Percentiles rank a stretch among this genome's conserved stretches.
Conservation (phyloP, 2,888 invertebrate species). For the Lasioglossum villosulum region DNA sequence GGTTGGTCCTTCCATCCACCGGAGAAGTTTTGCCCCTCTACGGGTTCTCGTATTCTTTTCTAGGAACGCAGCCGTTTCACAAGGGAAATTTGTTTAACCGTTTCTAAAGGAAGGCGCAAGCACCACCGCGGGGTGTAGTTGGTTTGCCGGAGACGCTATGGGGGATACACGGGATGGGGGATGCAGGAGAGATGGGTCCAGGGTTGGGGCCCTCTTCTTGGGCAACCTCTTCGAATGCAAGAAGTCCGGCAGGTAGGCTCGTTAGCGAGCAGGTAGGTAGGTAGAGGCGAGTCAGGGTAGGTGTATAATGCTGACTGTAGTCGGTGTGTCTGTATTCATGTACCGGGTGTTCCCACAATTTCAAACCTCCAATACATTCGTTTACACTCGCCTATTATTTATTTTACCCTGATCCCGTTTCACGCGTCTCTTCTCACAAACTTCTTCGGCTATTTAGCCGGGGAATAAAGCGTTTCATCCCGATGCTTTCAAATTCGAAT, state of each 20-base stretch:
- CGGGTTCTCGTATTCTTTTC: constrained; percentile 59
- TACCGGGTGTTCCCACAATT: constrained; percentile 78
- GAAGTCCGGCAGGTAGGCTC: constrained; percentile 84
- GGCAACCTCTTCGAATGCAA: constrained; percentile 80
- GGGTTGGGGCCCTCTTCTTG: constrained; percentile 65
- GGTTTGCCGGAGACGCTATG: constrained; percentile 58
- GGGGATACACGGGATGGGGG: constrained; percentile 37
- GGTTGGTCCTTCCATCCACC: too few species aligned
- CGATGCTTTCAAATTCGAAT: too few species aligned
- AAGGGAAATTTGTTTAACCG: constrained; percentile 80
- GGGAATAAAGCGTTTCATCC: too few species aligned
- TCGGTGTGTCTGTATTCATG: constrained; percentile 76
- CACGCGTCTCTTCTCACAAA: not conserved
- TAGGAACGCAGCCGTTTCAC: constrained; percentile 76
- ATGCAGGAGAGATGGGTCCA: constrained; percentile 57
- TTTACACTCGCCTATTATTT: not conserved
- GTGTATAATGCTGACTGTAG: constrained; percentile 80
- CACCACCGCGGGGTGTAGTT: constrained; percentile 72
- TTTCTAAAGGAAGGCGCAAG: constrained; percentile 77
- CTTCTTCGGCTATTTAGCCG: not conserved
- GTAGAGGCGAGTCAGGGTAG: constrained; percentile 74
- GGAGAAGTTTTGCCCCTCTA: too few species aligned
- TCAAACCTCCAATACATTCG: not conserved
- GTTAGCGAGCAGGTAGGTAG: constrained; percentile 83
- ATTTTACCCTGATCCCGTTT: not conserved